Conservation (phyloP, 2,113 vertebrate genomes). For the pig (Sus scrofa) region T2T-Sscrofa CM000820.6:50268001-50268500, state of each 20-base stretch:
- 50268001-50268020: neutral
- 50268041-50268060: neutral
- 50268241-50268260: neutral
- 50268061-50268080: neutral
- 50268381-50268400: neutral
- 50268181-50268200: constrained; percentile 10
- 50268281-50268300: neutral
- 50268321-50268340: neutral
- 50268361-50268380: neutral
- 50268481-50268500: too few relatives aligned
- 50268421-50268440: neutral
- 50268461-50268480: too few relatives aligned
- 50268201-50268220: neutral
- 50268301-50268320: neutral
- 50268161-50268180: neutral
- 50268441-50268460: neutral
- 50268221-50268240: neutral
- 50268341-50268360: neutral
- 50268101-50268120: neutral
- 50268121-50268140: neutral
- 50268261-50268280: neutral
- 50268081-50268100: neutral
- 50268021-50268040: neutral
- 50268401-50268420: neutral
- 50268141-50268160: neutral